Conservation (phyloP, 2,888 invertebrate species). For the Lathronympha strigana region DNA sequence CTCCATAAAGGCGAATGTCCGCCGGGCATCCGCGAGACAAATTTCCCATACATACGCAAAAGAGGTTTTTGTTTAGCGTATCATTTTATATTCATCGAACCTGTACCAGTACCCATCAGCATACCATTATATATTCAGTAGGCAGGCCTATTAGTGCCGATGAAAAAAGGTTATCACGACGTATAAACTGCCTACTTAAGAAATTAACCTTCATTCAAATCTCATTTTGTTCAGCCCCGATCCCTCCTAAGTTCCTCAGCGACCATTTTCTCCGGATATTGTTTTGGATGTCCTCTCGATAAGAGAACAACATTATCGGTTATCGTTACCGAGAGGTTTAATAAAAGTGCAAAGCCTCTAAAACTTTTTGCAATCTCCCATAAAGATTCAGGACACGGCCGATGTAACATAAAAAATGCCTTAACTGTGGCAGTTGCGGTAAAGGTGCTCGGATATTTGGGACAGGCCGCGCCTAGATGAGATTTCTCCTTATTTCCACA, state of each 20-base stretch:
- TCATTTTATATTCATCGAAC: too few relatives aligned
- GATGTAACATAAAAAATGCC: constrained; percentile 61
- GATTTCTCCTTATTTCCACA: constrained; percentile 40
- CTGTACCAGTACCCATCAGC: too few relatives aligned
- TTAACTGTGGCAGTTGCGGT: constrained; percentile 57
- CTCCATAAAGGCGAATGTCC: too few relatives aligned
- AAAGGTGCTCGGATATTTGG: constrained; percentile 59
- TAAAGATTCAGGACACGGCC: constrained; percentile 63
- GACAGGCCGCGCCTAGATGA: constrained; percentile 39
- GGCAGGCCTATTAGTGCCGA: neutral
- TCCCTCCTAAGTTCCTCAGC: constrained; percentile 26
- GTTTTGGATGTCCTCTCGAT: constrained; percentile 42
- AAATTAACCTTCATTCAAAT: constrained; percentile 27
- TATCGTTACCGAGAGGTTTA: constrained; percentile 52
- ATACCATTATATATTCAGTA: too few relatives aligned
- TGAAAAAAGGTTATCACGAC: neutral
- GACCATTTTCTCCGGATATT: constrained; percentile 43
- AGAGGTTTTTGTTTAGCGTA: too few relatives aligned
- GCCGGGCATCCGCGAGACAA: too few relatives aligned
- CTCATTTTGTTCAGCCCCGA: constrained; percentile 16
- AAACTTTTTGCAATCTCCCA: constrained; percentile 58
- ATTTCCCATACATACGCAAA: too few relatives aligned
- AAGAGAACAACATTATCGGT: constrained; percentile 48
- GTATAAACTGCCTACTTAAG: constrained; percentile 9
- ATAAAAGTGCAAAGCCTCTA: constrained; percentile 50